Evolutionary conservation across 2,113 vertebrate genomes (phyloP), one percentile per base, ranked within the genome.

Genomic region (Riparia riparia): DNA sequence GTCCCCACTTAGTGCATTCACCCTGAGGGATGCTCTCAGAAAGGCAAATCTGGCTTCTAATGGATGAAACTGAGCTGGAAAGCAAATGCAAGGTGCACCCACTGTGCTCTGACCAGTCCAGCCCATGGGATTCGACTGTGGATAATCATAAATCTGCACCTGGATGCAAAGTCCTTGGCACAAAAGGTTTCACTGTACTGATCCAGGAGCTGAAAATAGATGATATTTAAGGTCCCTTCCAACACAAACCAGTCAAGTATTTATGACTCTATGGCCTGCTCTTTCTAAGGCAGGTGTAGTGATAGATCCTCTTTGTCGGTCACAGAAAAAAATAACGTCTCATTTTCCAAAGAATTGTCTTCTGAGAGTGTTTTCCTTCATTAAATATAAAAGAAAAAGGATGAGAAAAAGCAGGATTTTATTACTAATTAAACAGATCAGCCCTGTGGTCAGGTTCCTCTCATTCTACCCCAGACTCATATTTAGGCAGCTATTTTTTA

Each of bases 401-500:
- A 28, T 49, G 34, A 63, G 20, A 37, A 65, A 28, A 64, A 0
- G 1, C 3, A 66, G 14, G 26, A 34, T 7, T 68, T 4, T 39
- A 39, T 54, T 47, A 81, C 39, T 12, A 58, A 22, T 58, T 61
- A 31, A 57, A 26, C 16, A 53, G 9, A 11, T 37, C 14, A 31
- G 8, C 20, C 51, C 60, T 9, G 3, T 34, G 60, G 11, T 39
- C 41, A 7, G 7, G 17, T 6, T 78, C 51, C 50, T 32, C 21
- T 73, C 1, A 0, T 68, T 87, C 49, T 29, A 22, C 3, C 32
- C 2, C 19, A 81, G n/a, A 16, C 12, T 64, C 14, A 4, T 21
- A 24, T 29, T 29, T 37, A 39, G 41, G 20, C 29, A 70, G 73
- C 3, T 72, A 22, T n/a, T 34, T 91, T 66, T 84, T 44, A 82